These are phyloP conservation scores for Amorpha juglandis DNA, from an alignment of 2,888 invertebrate species.

Conservation along the genomic window DNA sequence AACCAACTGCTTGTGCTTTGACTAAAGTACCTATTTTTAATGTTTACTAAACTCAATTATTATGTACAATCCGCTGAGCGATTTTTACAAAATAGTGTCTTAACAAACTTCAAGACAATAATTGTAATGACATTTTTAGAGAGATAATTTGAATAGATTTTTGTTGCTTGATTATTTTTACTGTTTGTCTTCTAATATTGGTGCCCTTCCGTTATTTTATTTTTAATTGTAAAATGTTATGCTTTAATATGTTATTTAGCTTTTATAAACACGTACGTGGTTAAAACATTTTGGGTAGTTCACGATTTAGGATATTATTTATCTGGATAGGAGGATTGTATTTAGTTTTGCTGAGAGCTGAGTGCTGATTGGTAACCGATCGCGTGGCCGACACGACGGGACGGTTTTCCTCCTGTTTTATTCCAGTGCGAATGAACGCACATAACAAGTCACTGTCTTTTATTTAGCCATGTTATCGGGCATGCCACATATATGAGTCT, in stretches of 20 bases:
- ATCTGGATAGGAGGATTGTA: background rate
- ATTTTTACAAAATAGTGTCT: background rate
- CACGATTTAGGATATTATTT: too few relatives aligned
- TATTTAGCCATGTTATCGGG: slow-evolving; percentile 16
- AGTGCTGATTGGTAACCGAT: background rate
- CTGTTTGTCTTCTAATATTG: too few relatives aligned
- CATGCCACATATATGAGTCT: background rate
- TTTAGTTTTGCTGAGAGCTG: background rate
- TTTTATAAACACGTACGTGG: too few relatives aligned
- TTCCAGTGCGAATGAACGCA: slow-evolving; percentile 30
- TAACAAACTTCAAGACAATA: too few relatives aligned
- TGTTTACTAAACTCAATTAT: slow-evolving; percentile 3
- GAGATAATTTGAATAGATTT: too few relatives aligned
- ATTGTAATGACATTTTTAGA: too few relatives aligned
- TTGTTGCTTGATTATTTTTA: too few relatives aligned
- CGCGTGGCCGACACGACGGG: background rate
- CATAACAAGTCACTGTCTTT: slow-evolving; percentile 23
- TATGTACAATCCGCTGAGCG: slow-evolving; percentile 9
- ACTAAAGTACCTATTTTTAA: slow-evolving; percentile 37
- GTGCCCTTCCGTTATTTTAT: too few relatives aligned
- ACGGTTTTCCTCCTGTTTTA: background rate
- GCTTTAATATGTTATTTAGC: too few relatives aligned
- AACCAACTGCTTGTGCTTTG: slow-evolving; percentile 45
- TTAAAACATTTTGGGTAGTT: too few relatives aligned
- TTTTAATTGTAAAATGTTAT: too few relatives aligned